Conservation (phyloP, 2,113 vertebrate genomes). For the Hucho hucho region DNA sequence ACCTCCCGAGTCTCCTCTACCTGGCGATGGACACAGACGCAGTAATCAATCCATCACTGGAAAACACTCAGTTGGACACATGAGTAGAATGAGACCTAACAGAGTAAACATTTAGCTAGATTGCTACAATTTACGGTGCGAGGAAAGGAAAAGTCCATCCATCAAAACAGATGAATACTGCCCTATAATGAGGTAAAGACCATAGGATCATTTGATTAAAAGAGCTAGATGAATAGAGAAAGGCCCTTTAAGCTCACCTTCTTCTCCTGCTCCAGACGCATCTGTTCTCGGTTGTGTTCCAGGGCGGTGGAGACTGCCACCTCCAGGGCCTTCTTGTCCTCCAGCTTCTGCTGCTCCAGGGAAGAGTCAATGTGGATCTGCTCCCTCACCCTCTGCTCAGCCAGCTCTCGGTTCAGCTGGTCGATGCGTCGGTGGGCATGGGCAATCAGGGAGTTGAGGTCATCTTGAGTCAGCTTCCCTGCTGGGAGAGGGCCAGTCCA, state of each 20-base stretch:
- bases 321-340: slow-evolving; percentile 81
- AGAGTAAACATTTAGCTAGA: too few relatives aligned
- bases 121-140: too few relatives aligned
- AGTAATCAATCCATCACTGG: too few relatives aligned
- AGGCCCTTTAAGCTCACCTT: slow-evolving; percentile 73
- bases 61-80: neutral
- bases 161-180: too few relatives aligned
- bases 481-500: slow-evolving; percentile 64
- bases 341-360: slow-evolving; percentile 86
- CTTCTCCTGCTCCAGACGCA: slow-evolving; percentile 83
- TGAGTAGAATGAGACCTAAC: too few relatives aligned
- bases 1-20: slow-evolving; percentile 87
- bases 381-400: slow-evolving; percentile 86
- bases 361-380: slow-evolving; percentile 86
- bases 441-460: slow-evolving; percentile 91
- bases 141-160: too few relatives aligned
- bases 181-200: too few relatives aligned
- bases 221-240: too few relatives aligned
- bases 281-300: slow-evolving; percentile 79
- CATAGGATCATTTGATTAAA: too few relatives aligned
- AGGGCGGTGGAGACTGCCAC: slow-evolving; percentile 78
- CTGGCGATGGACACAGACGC: slow-evolving; percentile 54
- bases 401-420: slow-evolving; percentile 88
- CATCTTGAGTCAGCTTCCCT: slow-evolving; percentile 83
- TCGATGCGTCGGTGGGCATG: slow-evolving; percentile 95